phyloP scores from a whole-genome alignment of 2,797 vertebrate species.

The Chiloscyllium punctatum region DNA sequence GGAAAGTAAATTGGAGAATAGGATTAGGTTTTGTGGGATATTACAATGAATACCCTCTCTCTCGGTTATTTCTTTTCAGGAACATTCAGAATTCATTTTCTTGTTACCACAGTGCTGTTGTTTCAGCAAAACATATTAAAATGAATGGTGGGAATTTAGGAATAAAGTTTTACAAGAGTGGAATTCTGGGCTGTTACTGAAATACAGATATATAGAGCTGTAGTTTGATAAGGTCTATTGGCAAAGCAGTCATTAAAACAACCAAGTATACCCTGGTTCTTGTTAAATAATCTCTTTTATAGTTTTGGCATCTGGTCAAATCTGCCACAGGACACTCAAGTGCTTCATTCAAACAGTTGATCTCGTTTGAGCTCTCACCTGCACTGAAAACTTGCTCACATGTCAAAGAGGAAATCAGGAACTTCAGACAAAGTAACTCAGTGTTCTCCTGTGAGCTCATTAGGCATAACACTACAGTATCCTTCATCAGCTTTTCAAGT shows the following conservation, averaged over 20 bases:
- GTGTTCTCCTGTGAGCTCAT: not conserved
- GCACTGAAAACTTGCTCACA: not conserved
- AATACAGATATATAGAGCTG: not conserved
- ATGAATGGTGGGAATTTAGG: not conserved
- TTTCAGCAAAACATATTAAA: not conserved
- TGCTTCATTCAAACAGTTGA: not conserved
- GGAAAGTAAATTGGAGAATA: too few species aligned
- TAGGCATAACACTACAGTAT: not conserved
- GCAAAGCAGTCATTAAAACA: not conserved
- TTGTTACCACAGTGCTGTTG: not conserved
- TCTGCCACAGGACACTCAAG: not conserved
- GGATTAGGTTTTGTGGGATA: too few species aligned
- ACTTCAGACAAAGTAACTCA: not conserved
- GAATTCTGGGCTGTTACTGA: not conserved
- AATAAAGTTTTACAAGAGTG: not conserved
- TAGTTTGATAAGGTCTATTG: not conserved
- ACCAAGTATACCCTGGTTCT: not conserved
- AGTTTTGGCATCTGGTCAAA: not conserved
- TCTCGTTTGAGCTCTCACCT: not conserved
- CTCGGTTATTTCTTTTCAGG: not conserved
- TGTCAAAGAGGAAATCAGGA: not conserved
- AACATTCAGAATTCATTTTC: not conserved
- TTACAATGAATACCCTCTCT: too few species aligned
- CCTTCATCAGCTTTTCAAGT: not conserved
- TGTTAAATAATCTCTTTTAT: constrained; percentile 3